phyloP scores from a whole-genome alignment of 2,888 invertebrate species.

The Parnassius mnemosyne region DNA sequence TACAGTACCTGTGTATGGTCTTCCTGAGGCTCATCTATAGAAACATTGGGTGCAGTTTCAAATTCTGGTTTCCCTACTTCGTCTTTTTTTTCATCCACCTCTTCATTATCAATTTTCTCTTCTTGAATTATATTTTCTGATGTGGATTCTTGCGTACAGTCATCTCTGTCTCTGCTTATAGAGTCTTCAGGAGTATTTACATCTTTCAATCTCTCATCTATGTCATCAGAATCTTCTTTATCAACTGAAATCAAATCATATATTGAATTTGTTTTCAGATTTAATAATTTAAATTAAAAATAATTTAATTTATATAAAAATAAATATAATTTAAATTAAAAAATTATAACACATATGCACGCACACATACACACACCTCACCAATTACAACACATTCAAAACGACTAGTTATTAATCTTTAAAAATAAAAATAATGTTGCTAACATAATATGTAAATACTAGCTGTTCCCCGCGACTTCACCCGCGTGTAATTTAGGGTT shows the following conservation, averaged over 20 bases:
- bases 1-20: conserved; percentile 67
- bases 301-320: too few relatives aligned
- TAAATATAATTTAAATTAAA: too few relatives aligned
- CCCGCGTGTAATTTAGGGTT: too few relatives aligned
- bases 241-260: conserved; percentile 17
- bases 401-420: too few relatives aligned
- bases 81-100: conserved; percentile 48
- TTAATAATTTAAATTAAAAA: too few relatives aligned
- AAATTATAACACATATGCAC: too few relatives aligned
- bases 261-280: too few relatives aligned
- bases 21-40: conserved; percentile 65
- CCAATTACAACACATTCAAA: too few relatives aligned
- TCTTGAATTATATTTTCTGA: conserved; percentile 32
- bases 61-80: conserved; percentile 70
- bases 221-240: conserved; percentile 16
- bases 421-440: too few relatives aligned
- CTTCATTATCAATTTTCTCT: conserved; percentile 28
- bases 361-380: too few relatives aligned
- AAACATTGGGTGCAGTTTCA: conserved; percentile 74
- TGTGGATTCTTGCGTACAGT: conserved; percentile 24
- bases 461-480: too few relatives aligned
- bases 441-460: too few relatives aligned
- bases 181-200: conserved; percentile 17
- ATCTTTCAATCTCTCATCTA: conserved; percentile 10
- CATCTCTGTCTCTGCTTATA: conserved; percentile 9